Base-by-base conservation (phyloP, 2,888 invertebrate genomes). In the Drosophila borealis region DNA sequence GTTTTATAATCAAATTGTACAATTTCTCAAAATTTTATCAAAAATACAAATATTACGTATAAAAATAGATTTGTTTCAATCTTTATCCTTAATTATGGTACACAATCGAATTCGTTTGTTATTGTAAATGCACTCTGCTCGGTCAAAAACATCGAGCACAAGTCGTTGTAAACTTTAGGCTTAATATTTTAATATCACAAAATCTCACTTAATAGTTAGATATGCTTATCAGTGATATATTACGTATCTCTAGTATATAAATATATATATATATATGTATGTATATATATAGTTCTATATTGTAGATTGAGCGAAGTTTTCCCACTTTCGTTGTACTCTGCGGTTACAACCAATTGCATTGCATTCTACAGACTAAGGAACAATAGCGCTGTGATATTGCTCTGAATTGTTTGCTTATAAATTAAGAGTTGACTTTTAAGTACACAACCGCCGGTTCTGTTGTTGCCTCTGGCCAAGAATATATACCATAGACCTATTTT, bases 371-470 rank as follows among this genome's bases (percentile, higher is more conserved):
- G 73, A 78, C 76, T 86, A 91, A 91, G 90, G 90, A 91, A 91
- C 90, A 90, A 89, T 89, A 87, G 79, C 80, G 91, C 85, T 91
- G 91, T 90, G 91, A 91, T 90, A 91, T 90, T 86, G 86, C 57
- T 66, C 81, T 13, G 41, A 54, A n/a, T 48, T 49, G 46, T 60
- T 65, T 46, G 5, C 76, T 62, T 86, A 65, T 33, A 29, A 36
- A 34, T 36, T 80, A 78, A 70, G 76, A 74, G 81, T 70, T 72
- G 66, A 74, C 70, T 80, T 74, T 88, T 88, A 88, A 91, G 89
- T 90, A 91, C 88, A 91, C 91, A 91, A 91, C 91, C 90, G 89
- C 87, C 55, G 81, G 78, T 79, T 82, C 68, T 72, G 70, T 74
- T 69, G 56, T 69, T 76, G 82, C 80, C 77, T 82, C 79, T 78